Conservation (phyloP, 2,888 invertebrate genomes). For the Caenorhabditis imperialis region DNA sequence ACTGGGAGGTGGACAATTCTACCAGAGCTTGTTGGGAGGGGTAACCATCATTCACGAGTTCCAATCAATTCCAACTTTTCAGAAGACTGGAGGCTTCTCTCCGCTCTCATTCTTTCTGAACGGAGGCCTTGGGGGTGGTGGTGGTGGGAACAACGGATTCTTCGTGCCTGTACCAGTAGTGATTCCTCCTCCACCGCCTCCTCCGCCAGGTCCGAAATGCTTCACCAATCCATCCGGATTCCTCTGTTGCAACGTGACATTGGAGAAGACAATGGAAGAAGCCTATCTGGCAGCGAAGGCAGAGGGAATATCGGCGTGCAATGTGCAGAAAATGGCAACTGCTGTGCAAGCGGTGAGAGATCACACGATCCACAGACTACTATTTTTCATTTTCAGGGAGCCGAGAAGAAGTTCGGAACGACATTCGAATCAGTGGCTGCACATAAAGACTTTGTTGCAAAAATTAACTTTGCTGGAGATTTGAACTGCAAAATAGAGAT, state of each 20-base stretch:
- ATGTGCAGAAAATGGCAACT: constrained; percentile 69
- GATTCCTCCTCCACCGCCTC: constrained; percentile 70
- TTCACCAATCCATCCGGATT: constrained; percentile 69
- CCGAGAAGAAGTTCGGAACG: constrained; percentile 64
- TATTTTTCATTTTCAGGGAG: constrained; percentile 43
- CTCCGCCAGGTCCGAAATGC: constrained; percentile 69
- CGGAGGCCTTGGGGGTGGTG: constrained; percentile 23
- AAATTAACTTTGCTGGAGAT: constrained; percentile 67
- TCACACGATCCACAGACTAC: not conserved
- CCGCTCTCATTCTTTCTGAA: constrained; percentile 63
- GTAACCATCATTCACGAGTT: too few species aligned
- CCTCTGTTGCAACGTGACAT: constrained; percentile 68
- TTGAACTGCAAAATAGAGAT: constrained; percentile 70
- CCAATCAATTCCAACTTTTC: too few species aligned
- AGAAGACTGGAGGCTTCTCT: constrained; percentile 56
- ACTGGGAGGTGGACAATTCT: constrained; percentile 63
- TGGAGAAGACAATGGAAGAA: constrained; percentile 64
- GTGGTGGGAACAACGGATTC: constrained; percentile 52
- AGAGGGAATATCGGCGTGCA: constrained; percentile 63
- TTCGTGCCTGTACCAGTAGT: constrained; percentile 70
- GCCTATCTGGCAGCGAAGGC: constrained; percentile 59
- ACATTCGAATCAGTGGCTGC: constrained; percentile 66
- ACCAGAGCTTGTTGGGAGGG: constrained; percentile 60
- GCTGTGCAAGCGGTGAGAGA: constrained; percentile 60
- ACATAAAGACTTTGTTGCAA: constrained; percentile 69